Conservation (phyloP, 2,113 vertebrate species). For the Aegithalos caudatus region DNA sequence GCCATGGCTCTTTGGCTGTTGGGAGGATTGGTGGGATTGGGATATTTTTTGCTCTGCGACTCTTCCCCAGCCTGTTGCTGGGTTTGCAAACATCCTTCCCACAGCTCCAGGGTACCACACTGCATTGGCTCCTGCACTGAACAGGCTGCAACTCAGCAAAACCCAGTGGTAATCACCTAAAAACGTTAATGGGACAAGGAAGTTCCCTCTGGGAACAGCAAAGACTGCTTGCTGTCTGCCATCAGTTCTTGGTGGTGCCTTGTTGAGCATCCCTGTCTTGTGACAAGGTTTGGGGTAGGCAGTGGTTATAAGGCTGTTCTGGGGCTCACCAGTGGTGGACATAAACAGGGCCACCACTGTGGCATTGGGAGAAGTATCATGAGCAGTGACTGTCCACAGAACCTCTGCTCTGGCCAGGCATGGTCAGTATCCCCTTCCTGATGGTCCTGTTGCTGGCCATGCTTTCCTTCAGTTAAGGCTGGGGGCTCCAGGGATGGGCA, state of each 20-base stretch:
- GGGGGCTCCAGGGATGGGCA: not conserved
- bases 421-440: not conserved
- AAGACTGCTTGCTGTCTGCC: not conserved
- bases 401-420: not conserved
- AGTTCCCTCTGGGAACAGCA: not conserved
- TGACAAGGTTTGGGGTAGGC: not conserved
- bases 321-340: rapidly evolving
- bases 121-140: not conserved
- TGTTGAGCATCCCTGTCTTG: rapidly evolving
- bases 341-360: not conserved
- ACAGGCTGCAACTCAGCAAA: not conserved
- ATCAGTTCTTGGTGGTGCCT: rapidly evolving
- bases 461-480: not conserved
- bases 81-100: not conserved
- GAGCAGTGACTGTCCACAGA: not conserved
- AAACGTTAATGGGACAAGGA: not conserved
- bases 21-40: not conserved
- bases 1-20: rapidly evolving
- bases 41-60: not conserved
- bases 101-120: rapidly evolving
- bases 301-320: not conserved
- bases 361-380: rapidly evolving
- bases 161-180: not conserved
- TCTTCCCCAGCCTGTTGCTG: not conserved
- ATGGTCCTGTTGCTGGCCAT: rapidly evolving